phyloP scores from a whole-genome alignment of 2,113 vertebrate genomes.

The Paradoxurus hermaphroditus region DNA sequence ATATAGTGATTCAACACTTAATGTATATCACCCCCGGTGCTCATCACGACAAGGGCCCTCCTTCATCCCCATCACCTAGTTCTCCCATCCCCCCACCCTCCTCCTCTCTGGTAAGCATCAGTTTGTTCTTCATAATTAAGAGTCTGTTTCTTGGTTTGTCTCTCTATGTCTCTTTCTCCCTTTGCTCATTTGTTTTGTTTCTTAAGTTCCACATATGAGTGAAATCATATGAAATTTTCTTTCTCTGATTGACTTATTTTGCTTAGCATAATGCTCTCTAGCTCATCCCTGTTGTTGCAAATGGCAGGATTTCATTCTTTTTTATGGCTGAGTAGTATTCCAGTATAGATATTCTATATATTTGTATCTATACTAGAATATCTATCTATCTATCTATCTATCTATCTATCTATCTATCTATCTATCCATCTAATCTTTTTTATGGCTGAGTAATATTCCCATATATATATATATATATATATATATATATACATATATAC shows the following conservation, averaged over 20 bases:
- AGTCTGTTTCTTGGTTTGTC: not conserved
- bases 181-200: not conserved
- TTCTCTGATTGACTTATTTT: not conserved
- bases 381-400: too few species aligned
- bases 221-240: not conserved
- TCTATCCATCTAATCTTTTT: too few species aligned
- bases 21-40: accelerated
- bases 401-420: too few species aligned
- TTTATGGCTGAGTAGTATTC: not conserved
- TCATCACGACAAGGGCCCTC: not conserved
- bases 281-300: not conserved
- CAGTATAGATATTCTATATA: not conserved
- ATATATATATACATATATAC: too few species aligned
- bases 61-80: not conserved
- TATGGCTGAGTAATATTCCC: too few species aligned
- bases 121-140: not conserved
- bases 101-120: not conserved
- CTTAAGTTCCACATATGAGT: not conserved
- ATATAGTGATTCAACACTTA: not conserved
- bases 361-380: too few species aligned
- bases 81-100: not conserved
- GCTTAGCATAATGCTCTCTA: not conserved
- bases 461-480: too few species aligned
- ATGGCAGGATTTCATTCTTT: not conserved
- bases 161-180: not conserved